Conservation (phyloP, 2,888 invertebrate genomes). For the Leistus spinibarbis region DNA sequence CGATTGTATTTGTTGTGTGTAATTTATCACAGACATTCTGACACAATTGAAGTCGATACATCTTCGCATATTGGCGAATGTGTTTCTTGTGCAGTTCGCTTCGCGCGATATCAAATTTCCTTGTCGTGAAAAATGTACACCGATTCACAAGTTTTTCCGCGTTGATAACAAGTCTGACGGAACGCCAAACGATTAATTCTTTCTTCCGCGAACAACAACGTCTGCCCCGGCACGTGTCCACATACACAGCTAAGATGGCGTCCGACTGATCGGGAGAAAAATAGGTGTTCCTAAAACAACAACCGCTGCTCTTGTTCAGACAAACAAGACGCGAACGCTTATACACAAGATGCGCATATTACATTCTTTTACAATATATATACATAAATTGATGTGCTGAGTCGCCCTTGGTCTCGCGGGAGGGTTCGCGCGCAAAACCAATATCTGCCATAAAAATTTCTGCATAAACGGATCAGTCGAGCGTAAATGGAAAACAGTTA, state of each 20-base stretch:
- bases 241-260: constrained; percentile 12
- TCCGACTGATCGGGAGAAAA: neutral
- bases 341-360: constrained; percentile 20
- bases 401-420: constrained; percentile 35
- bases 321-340: constrained; percentile 8
- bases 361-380: constrained; percentile 40
- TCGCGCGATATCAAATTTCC: constrained; percentile 14
- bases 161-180: constrained; percentile 34
- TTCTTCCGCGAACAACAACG: constrained; percentile 31
- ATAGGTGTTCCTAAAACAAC: neutral
- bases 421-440: constrained; percentile 31
- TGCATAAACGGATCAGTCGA: constrained; percentile 37
- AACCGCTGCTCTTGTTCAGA: neutral
- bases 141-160: constrained; percentile 26
- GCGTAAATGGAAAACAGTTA: constrained; percentile 38
- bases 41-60: constrained; percentile 19
- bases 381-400: constrained; percentile 37
- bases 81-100: neutral
- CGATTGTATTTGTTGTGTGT: neutral
- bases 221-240: constrained; percentile 10
- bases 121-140: constrained; percentile 27
- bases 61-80: constrained; percentile 16
- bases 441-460: constrained; percentile 40
- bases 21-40: neutral
- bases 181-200: constrained; percentile 33